Evolutionary conservation across 2,888 invertebrate species (phyloP).

Genomic region (Linnaemya vulpina): DNA sequence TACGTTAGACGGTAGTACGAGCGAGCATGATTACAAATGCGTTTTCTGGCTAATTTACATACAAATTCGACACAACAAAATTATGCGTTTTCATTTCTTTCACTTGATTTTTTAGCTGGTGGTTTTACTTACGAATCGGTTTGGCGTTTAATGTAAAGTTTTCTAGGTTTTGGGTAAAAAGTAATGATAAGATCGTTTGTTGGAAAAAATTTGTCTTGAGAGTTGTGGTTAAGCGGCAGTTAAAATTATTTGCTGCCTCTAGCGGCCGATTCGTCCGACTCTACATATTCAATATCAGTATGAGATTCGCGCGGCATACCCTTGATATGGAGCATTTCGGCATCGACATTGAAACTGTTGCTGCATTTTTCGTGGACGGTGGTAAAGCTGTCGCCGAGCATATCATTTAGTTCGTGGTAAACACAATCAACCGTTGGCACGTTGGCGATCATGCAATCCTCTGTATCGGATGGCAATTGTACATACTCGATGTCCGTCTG

Average conservation of each 20-base stretch:
- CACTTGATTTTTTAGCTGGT: slow-evolving; percentile 3
- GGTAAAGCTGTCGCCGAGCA: slow-evolving; percentile 83
- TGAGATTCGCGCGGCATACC: slow-evolving; percentile 82
- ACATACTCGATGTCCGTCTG: slow-evolving; percentile 84
- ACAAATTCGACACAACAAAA: slow-evolving; percentile 29
- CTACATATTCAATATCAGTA: slow-evolving; percentile 85
- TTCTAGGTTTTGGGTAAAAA: slow-evolving; percentile 26
- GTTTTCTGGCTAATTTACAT: slow-evolving; percentile 44
- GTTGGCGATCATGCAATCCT: slow-evolving; percentile 78
- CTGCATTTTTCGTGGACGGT: slow-evolving; percentile 83
- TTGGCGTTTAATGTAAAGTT: slow-evolving; percentile 40
- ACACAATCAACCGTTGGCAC: slow-evolving; percentile 70
- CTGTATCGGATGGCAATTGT: slow-evolving; percentile 83
- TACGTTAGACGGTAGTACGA: slow-evolving; percentile 18
- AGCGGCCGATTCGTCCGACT: slow-evolving; percentile 80
- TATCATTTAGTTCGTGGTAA: slow-evolving; percentile 80
- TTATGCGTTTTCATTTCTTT: slow-evolving; percentile 7
- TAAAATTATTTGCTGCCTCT: slow-evolving; percentile 77
- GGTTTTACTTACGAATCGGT: slow-evolving; percentile 66
- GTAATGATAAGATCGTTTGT: slow-evolving; percentile 31
- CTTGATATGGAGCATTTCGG: slow-evolving; percentile 84
- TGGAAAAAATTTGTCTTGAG: slow-evolving; percentile 43
- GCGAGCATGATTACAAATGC: slow-evolving; percentile 35
- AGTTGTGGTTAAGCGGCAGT: slow-evolving; percentile 38
- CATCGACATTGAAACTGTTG: slow-evolving; percentile 83